These are phyloP conservation scores for Vimba vimba DNA, from an alignment of 2,113 vertebrate genomes.

Conservation along the genomic window DNA sequence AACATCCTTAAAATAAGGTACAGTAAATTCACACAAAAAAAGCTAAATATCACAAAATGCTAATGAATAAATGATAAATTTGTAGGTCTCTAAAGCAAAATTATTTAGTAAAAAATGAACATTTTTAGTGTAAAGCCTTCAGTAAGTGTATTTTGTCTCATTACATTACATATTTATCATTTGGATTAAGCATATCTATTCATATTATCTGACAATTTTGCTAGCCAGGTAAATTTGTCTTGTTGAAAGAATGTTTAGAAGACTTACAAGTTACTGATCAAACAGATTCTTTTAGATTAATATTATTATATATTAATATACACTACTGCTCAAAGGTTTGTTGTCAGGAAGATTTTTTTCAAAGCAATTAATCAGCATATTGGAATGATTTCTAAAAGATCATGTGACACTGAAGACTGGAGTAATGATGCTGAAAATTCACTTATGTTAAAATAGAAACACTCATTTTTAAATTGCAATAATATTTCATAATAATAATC, in stretches of 20 bases:
- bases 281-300: no score
- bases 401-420: not conserved
- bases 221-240: not conserved
- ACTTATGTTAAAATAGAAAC: not conserved
- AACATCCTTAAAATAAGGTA: not conserved
- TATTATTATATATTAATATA: not conserved
- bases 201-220: not conserved
- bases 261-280: no score
- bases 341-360: not conserved
- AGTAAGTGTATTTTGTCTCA: not conserved
- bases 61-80: not conserved
- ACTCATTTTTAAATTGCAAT: not conserved
- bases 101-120: not conserved
- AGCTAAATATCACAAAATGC: not conserved
- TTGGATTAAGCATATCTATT: not conserved
- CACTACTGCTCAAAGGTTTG: not conserved
- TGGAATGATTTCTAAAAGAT: not conserved
- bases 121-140: not conserved
- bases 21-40: not conserved
- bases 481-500: not conserved
- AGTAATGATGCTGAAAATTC: not conserved
- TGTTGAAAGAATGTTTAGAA: no score
- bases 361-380: not conserved
- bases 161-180: not conserved
- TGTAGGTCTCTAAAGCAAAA: no score